These are phyloP conservation scores for Sycophila texana DNA, from an alignment of 2,888 invertebrate species.

Conservation along the genomic window DNA sequence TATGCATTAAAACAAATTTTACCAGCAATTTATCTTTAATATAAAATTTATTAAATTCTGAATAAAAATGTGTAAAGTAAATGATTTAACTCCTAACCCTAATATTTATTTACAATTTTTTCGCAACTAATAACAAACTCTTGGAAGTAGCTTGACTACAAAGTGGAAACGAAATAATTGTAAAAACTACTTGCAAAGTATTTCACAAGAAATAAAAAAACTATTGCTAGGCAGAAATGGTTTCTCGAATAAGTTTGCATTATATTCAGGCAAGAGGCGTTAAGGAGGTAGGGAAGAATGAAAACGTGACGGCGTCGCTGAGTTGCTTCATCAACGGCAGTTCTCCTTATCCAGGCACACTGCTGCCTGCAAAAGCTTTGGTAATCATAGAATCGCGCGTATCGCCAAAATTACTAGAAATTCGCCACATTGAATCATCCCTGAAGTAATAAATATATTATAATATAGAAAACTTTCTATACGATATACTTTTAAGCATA, in stretches of 20 bases:
- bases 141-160: neutral
- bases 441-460: too few relatives aligned
- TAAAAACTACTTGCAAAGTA: neutral
- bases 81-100: too few relatives aligned
- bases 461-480: too few relatives aligned
- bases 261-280: neutral
- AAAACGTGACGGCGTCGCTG: slow-evolving; percentile 14
- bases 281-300: neutral
- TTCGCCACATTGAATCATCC: slow-evolving; percentile 24
- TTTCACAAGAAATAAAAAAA: neutral
- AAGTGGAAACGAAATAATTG: neutral
- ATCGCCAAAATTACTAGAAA: slow-evolving; percentile 19
- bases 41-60: too few relatives aligned
- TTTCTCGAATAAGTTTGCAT: neutral
- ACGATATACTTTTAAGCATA: too few relatives aligned
- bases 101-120: too few relatives aligned
- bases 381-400: neutral
- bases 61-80: too few relatives aligned
- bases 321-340: slow-evolving; percentile 21
- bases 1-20: too few relatives aligned
- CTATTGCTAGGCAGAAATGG: neutral
- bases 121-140: too few relatives aligned
- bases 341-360: slow-evolving; percentile 7
- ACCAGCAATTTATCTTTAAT: too few relatives aligned
- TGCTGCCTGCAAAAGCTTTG: neutral